Evolutionary conservation across 2,888 invertebrate genomes (phyloP).

Genomic region (Apamea crenata): DNA sequence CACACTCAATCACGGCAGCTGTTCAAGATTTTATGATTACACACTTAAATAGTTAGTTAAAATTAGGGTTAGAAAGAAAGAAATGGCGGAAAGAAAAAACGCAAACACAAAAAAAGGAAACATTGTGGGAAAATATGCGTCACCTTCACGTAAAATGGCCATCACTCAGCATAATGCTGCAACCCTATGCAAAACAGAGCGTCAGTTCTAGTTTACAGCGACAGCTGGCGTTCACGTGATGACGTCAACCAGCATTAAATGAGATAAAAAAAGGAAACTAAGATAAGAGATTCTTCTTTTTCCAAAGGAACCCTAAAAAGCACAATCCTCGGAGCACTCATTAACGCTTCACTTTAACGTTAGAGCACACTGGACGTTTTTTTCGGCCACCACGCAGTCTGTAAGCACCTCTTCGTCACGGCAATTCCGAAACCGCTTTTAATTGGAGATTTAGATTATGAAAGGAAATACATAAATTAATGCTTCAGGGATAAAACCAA

Average conservation of each 20-base stretch:
- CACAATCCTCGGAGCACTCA: slow-evolving; percentile 63
- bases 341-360: slow-evolving; percentile 55
- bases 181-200: neutral
- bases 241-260: neutral
- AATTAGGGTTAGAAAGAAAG: neutral
- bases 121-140: neutral
- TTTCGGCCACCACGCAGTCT: slow-evolving; percentile 28
- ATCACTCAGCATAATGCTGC: too few species aligned
- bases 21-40: too few species aligned
- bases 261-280: neutral
- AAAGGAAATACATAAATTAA: slow-evolving; percentile 31
- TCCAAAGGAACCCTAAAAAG: slow-evolving; percentile 59
- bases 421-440: slow-evolving; percentile 35
- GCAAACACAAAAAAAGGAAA: neutral
- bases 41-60: too few species aligned
- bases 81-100: neutral
- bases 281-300: neutral
- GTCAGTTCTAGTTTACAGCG: neutral
- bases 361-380: slow-evolving; percentile 36
- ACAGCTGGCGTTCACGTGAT: neutral
- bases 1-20: too few species aligned
- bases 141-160: neutral
- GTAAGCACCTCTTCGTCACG: slow-evolving; percentile 4
- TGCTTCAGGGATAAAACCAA: slow-evolving; percentile 36
- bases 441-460: slow-evolving; percentile 37